Conservation (phyloP, 1,140 invertebrate species). For the Drosophila truncata region DNA sequence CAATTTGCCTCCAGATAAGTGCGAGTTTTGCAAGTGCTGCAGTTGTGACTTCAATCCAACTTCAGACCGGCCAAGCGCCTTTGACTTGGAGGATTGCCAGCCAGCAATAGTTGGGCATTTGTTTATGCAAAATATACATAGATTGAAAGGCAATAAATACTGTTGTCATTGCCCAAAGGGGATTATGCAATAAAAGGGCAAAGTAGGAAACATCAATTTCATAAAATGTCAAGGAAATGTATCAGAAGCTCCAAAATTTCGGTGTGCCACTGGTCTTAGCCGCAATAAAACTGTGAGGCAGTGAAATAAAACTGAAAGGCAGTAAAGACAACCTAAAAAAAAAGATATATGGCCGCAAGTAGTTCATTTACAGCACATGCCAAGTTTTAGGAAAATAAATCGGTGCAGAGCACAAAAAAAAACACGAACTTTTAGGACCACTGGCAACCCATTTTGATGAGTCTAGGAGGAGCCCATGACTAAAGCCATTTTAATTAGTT, state of each 20-base stretch:
- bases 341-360: constrained; percentile 4
- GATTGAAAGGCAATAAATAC: constrained; percentile 3
- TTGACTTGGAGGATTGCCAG: constrained; percentile 3
- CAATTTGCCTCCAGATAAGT: constrained; percentile 33
- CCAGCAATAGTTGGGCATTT: constrained; percentile 16
- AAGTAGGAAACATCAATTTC: background rate
- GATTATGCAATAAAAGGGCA: background rate
- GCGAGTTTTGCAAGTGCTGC: constrained; percentile 15
- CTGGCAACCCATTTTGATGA: background rate
- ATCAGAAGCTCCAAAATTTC: no score
- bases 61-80: background rate
- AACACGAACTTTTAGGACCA: background rate
- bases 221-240: background rate
- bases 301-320: background rate
- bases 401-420: background rate
- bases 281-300: background rate
- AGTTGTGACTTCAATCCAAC: constrained; percentile 25
- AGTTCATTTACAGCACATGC: constrained; percentile 10
- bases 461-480: constrained; percentile 20
- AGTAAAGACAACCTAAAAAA: background rate
- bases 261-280: constrained; percentile 3
- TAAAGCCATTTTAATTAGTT: constrained; percentile 51
- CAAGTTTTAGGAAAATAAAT: constrained; percentile 23
- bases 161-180: background rate
- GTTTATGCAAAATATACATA: constrained; percentile 10